These are phyloP conservation scores for Germaria angustata DNA, from an alignment of 2,888 invertebrate genomes.

Conservation along the genomic window DNA sequence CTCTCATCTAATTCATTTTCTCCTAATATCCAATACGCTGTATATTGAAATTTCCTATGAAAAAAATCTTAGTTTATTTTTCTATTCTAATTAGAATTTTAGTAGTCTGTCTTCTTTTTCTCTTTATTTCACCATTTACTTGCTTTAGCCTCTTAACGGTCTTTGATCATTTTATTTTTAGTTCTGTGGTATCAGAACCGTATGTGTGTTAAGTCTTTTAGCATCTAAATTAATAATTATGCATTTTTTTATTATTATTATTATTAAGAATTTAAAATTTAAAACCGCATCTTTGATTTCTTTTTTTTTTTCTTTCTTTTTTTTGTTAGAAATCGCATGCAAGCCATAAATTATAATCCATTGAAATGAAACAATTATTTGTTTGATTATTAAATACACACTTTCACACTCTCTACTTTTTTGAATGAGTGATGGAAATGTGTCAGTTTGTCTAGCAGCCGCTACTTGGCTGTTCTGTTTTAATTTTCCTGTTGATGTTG, in stretches of 20 bases:
- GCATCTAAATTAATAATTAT: slow-evolving; percentile 41
- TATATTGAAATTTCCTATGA: too few species aligned
- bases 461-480: slow-evolving; percentile 56
- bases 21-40: too few species aligned
- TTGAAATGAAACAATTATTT: background rate
- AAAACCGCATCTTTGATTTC: too few species aligned
- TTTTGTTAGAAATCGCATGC: background rate
- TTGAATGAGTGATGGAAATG: slow-evolving; percentile 55
- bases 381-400: slow-evolving; percentile 3
- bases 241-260: too few species aligned
- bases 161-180: background rate
- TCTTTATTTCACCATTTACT: background rate
- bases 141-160: slow-evolving; percentile 44
- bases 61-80: too few species aligned
- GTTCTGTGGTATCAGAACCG: background rate
- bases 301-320: too few species aligned
- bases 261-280: too few species aligned
- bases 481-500: background rate
- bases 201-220: slow-evolving; percentile 43
- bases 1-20: too few species aligned
- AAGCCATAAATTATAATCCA: background rate
- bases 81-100: background rate
- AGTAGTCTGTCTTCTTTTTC: background rate
- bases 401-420: background rate
- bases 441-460: slow-evolving; percentile 60